Percentiles rank a stretch among this genome's conserved stretches.
Conservation (phyloP, 2,888 invertebrate genomes). For the Drosophila atripex region DNA sequence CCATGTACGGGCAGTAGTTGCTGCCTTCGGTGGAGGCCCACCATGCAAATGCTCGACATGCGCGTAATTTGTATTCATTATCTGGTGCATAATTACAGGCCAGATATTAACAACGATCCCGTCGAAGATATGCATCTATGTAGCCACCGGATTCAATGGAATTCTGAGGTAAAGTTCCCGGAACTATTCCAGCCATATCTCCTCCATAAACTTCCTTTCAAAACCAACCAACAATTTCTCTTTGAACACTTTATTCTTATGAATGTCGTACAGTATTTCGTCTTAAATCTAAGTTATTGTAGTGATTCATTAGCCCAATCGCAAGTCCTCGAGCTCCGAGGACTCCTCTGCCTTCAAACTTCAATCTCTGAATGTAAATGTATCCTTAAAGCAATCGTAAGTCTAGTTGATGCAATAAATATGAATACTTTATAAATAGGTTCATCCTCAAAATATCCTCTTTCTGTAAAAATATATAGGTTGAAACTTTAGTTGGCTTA, state of each 20-base stretch:
- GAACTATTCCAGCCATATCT: background rate
- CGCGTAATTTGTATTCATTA: constrained; percentile 77
- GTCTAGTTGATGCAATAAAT: constrained; percentile 48
- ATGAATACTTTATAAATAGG: constrained; percentile 41
- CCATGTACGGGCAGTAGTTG: constrained; percentile 43
- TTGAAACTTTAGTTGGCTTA: constrained; percentile 46
- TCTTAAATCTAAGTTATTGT: constrained; percentile 50
- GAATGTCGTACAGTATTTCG: constrained; percentile 30
- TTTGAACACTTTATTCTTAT: constrained; percentile 65
- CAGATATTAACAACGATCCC: constrained; percentile 44
- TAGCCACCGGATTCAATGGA: background rate
- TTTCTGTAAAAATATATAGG: constrained; percentile 30
- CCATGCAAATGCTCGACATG: constrained; percentile 63
- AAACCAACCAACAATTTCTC: background rate
- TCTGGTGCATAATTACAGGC: constrained; percentile 70
- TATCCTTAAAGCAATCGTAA: constrained; percentile 3
- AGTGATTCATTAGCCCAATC: constrained; percentile 54
- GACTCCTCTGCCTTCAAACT: background rate
- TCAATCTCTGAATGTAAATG: constrained; percentile 13
- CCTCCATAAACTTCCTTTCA: background rate
- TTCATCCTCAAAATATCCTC: constrained; percentile 18
- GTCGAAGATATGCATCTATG: background rate
- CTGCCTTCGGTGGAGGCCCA: constrained; percentile 52
- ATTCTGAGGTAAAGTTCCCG: background rate
- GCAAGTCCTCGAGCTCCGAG: constrained; percentile 34